phyloP scores from a whole-genome alignment of 2,888 invertebrate genomes.

The Drosophila longiperda region DNA sequence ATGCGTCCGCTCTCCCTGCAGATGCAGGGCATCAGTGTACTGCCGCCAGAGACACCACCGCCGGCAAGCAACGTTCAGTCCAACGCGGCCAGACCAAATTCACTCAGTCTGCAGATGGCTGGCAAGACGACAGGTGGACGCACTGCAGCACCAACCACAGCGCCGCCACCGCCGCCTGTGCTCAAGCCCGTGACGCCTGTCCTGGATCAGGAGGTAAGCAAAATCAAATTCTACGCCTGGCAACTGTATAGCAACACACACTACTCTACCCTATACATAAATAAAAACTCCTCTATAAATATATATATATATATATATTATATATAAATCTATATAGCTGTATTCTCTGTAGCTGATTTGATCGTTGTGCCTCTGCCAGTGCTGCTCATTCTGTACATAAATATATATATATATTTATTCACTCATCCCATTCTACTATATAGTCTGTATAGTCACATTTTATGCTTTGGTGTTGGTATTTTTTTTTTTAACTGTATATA shows the following conservation, averaged over 20 bases:
- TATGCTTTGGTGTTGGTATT: conserved; percentile 63
- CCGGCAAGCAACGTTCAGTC: conserved; percentile 45
- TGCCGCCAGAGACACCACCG: conserved; percentile 86
- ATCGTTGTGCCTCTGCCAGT: conserved; percentile 56
- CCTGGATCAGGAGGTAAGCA: conserved; percentile 87
- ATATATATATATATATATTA: conserved; percentile 4
- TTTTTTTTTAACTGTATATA: conserved; percentile 29
- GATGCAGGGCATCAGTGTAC: conserved; percentile 86
- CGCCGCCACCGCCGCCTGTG: conserved; percentile 85
- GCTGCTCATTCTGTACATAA: conserved; percentile 47
- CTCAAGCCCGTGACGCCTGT: conserved; percentile 84
- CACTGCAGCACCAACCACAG: conserved; percentile 79
- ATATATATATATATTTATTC: conserved; percentile 11
- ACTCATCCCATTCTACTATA: conserved; percentile 18
- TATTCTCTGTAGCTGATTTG: conserved; percentile 56
- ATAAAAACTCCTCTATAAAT: conserved; percentile 8
- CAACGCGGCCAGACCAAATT: conserved; percentile 64
- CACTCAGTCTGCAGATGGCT: conserved; percentile 64
- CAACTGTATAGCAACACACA: conserved; percentile 38
- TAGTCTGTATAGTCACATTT: conserved; percentile 22
- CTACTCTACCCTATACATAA: conserved; percentile 29
- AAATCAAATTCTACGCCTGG: neutral
- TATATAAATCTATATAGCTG: conserved; percentile 28
- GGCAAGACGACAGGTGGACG: conserved; percentile 56
- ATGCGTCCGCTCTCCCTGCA: conserved; percentile 90